A percentile compares a stretch with the other conserved stretches of the same genome.
These are phyloP conservation scores for Brachionus paranguensis DNA, from an alignment of 1,140 invertebrate species.

Conservation along the genomic window DNA sequence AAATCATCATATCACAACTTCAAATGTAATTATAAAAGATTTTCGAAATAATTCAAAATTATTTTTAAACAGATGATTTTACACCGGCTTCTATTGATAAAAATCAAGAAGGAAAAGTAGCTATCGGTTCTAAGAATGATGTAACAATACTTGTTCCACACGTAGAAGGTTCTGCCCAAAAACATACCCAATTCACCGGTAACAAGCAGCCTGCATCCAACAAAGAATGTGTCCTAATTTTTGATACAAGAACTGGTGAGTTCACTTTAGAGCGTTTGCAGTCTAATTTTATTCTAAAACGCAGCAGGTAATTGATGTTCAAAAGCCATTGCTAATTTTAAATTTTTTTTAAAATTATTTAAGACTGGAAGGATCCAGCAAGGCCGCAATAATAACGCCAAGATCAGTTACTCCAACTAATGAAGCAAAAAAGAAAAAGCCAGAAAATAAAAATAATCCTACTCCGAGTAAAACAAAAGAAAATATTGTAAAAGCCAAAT, in stretches of 20 bases:
- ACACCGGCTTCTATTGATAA: constrained; percentile 32
- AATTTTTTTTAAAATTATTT: not conserved
- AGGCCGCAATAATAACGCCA: constrained; percentile 6
- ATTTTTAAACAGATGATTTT: constrained; percentile 2
- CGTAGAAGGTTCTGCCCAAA: constrained; percentile 35
- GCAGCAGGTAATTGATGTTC: constrained; percentile 1
- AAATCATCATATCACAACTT: constrained; percentile 34
- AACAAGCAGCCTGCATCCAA: constrained; percentile 31
- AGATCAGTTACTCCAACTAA: constrained; percentile 28
- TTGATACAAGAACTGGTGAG: not conserved
- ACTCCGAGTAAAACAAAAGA: not conserved
- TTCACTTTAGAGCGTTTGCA: constrained; percentile 31
- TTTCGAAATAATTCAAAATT: not conserved
- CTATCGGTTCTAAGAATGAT: constrained; percentile 17
- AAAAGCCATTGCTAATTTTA: not conserved
- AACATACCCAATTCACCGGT: constrained; percentile 35
- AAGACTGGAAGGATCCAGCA: constrained; percentile 33
- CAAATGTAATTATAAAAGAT: constrained; percentile 1
- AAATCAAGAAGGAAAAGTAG: constrained; percentile 35
- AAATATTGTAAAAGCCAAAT: not conserved
- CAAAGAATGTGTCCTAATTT: constrained; percentile 34
- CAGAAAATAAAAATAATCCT: not conserved
- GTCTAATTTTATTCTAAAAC: constrained; percentile 32
- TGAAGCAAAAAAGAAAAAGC: constrained; percentile 11
- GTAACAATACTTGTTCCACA: constrained; percentile 30